Conservation (phyloP, 23 tunicate genomes). For the Ciona savignyi region DNA sequence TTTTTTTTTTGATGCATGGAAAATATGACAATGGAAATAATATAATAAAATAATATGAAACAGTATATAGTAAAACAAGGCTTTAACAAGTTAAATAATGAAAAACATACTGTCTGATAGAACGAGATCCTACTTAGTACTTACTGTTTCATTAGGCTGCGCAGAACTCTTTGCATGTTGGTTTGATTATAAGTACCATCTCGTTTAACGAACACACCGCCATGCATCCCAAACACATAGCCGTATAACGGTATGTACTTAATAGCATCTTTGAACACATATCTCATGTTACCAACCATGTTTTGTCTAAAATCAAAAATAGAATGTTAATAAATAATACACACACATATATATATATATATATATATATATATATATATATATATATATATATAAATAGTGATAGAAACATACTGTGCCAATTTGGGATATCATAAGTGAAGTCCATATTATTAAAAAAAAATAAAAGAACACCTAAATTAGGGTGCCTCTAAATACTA, state of each 20-base stretch:
- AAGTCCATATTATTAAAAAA: too few relatives aligned
- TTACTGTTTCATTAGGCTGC: conserved; percentile 13
- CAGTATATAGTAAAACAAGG: too few relatives aligned
- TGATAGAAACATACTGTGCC: too few relatives aligned
- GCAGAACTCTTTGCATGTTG: conserved; percentile 33
- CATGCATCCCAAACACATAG: conserved; percentile 49
- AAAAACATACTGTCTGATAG: neutral
- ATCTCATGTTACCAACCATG: conserved; percentile 55
- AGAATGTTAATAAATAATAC: neutral
- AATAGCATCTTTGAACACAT: conserved; percentile 38
- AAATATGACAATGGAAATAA: too few relatives aligned
- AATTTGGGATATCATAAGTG: too few relatives aligned
- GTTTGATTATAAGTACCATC: conserved; percentile 44
- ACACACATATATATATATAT: too few relatives aligned
- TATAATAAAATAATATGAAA: too few relatives aligned
- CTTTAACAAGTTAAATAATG: neutral
- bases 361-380: too few relatives aligned
- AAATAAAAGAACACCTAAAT: too few relatives aligned
- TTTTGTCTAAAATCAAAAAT: conserved; percentile 18
- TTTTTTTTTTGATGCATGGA: neutral
- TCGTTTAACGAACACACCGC: conserved; percentile 50
- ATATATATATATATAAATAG: too few relatives aligned
- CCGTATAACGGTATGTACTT: conserved; percentile 58
- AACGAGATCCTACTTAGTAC: neutral
- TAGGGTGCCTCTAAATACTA: too few relatives aligned